Percentiles rank a stretch among this genome's conserved stretches.
Conservation (phyloP, 2,888 invertebrate genomes). For the Drosophila melanosoma region DNA sequence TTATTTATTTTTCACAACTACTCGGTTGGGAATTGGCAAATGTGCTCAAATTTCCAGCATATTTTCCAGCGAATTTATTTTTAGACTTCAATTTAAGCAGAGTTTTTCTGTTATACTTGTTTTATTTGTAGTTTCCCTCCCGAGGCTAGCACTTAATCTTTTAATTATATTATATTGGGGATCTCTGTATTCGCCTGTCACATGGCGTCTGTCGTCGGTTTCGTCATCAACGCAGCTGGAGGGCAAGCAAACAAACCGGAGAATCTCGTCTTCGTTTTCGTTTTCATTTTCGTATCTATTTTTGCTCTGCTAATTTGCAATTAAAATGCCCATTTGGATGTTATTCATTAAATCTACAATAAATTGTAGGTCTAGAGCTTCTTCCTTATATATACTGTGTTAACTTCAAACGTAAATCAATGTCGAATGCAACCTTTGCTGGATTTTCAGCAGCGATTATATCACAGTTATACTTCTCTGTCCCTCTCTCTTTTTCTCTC, state of each 20-base stretch:
- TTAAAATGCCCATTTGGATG: slow-evolving; percentile 60
- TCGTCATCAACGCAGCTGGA: slow-evolving; percentile 57
- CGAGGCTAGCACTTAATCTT: slow-evolving; percentile 7
- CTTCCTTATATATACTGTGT: slow-evolving; percentile 26
- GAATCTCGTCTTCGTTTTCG: slow-evolving; percentile 30
- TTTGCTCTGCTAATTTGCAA: slow-evolving; percentile 69
- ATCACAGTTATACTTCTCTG: slow-evolving; percentile 41
- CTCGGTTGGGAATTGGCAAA: neutral
- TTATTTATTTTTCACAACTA: neutral
- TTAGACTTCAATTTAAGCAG: slow-evolving; percentile 18
- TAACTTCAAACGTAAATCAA: slow-evolving; percentile 59
- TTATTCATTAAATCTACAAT: slow-evolving; percentile 56
- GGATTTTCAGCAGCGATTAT: slow-evolving; percentile 55
- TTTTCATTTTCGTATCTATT: slow-evolving; percentile 37
- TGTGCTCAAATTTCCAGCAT: slow-evolving; percentile 2
- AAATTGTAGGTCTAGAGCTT: slow-evolving; percentile 31
- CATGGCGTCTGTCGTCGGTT: slow-evolving; percentile 15
- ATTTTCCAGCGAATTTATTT: slow-evolving; percentile 14
- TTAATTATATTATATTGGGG: slow-evolving; percentile 24
- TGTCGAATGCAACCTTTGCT: slow-evolving; percentile 17
- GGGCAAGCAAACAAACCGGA: slow-evolving; percentile 22
- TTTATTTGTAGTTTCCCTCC: neutral
- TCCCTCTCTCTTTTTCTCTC: neutral
- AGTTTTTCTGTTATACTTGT: neutral
- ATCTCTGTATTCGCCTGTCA: neutral